Base-by-base conservation (phyloP, 2,888 invertebrate species). In the Alitta virens region DNA sequence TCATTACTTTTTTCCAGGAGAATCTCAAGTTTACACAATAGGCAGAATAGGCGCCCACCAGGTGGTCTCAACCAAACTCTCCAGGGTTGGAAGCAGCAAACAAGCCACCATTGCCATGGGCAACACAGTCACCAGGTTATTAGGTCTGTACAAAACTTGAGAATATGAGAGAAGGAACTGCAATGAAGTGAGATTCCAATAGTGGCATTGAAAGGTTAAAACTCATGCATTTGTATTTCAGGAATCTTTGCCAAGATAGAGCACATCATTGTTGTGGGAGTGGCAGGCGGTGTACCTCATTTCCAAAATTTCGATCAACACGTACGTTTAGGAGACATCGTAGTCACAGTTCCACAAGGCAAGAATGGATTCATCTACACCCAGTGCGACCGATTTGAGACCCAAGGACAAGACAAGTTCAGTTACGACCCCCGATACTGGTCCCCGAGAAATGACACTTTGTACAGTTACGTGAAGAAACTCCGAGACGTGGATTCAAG, bases 11-110 rank as follows among this genome's bases (percentile, higher is more conserved):
- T n/a, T 46, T 57, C 1, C 57, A 73, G 96, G 96, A 63, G 97
- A 97, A 85, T 96, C 96, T 2, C 96, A 97, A 81, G 95, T 98
- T 7, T 99, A 98, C 81, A 99, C 98, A 0, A 83, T 99, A 79
- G 98, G 98, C 33, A 92, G 91, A 70, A 94, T 99, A 74, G 98
- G 97, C 7, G 87, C 89, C n/a, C 96, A 97, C 83, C 87, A 92
- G 61, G 95, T 98, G 64, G 98, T 99, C 1, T 94, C 94, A 75
- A 98, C 98, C 0, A 99, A 99, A 83, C 85, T 98, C 21, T 60
- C 60, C 2, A 18, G 54, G 40, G 68, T 70, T 5, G 70, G 69
- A 5, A 62, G 46, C 21, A 21, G 46, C 18, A 46, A 21, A 46
- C 18, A 21, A 7, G 18, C 46, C 46, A 46, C 21, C 46, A 21